phyloP scores from a whole-genome alignment of 2,113 vertebrate genomes.

The Hirundichthys speculiger region DNA sequence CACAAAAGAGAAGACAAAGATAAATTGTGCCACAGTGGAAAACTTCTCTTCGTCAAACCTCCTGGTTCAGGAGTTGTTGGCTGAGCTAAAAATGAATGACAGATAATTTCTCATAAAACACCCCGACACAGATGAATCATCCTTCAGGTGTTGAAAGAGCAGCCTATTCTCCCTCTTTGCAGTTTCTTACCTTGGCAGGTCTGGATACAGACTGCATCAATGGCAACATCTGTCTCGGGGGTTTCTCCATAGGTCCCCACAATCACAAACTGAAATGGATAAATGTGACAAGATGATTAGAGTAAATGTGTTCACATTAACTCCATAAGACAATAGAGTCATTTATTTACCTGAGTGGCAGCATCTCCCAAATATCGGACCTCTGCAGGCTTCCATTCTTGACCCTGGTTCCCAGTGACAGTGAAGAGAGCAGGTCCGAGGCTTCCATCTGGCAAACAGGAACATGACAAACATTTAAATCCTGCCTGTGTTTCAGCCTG shows the following conservation, averaged over 20 bases:
- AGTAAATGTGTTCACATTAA: background rate
- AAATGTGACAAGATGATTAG: background rate
- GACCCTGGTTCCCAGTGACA: slow-evolving; percentile 73
- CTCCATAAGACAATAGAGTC: too few relatives aligned
- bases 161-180: background rate
- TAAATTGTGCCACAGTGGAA: too few relatives aligned
- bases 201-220: slow-evolving; percentile 82
- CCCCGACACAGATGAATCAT: rapidly evolving
- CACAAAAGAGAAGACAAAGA: too few relatives aligned
- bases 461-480: background rate
- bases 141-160: background rate
- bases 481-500: background rate
- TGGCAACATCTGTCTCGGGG: slow-evolving; percentile 79
- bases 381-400: slow-evolving; percentile 70
- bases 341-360: slow-evolving; percentile 64
- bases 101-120: slow-evolving; percentile 1
- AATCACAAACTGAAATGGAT: slow-evolving; percentile 81
- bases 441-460: slow-evolving; percentile 47
- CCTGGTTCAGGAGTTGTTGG: too few relatives aligned
- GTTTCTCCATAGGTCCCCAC: slow-evolving; percentile 80
- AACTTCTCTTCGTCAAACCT: too few relatives aligned
- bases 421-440: slow-evolving; percentile 68
- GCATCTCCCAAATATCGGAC: slow-evolving; percentile 54
- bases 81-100: slow-evolving; percentile 26
- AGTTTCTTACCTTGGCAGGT: slow-evolving; percentile 77